Conservation (phyloP, 2,113 vertebrate genomes). For the Macaca mulatta region DNA sequence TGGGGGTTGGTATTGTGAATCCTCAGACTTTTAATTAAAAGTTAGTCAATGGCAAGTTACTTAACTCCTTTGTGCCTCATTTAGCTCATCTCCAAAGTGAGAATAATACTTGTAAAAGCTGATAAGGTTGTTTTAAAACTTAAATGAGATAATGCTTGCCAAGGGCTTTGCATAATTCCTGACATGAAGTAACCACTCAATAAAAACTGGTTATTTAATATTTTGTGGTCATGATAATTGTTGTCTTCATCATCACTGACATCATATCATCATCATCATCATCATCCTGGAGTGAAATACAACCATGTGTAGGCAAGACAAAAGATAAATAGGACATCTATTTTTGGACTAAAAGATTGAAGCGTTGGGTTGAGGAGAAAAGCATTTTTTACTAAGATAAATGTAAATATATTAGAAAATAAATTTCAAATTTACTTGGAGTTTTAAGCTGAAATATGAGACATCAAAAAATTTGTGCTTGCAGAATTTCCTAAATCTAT, state of each 20-base stretch:
- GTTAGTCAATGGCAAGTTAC: not conserved
- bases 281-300: not conserved
- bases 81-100: not conserved
- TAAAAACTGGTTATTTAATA: not conserved
- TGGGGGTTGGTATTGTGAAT: not conserved
- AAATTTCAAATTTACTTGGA: not conserved
- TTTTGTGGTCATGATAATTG: not conserved
- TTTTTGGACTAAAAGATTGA: not conserved
- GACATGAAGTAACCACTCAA: not conserved
- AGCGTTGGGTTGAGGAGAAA: not conserved
- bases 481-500: not conserved
- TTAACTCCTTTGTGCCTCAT: not conserved
- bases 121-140: not conserved
- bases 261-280: not conserved
- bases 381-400: slow-evolving; percentile 30
- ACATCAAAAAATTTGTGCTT: not conserved
- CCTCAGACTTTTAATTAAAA: not conserved
- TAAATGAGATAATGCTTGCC: not conserved
- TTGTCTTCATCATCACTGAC: not conserved
- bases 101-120: not conserved
- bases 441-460: slow-evolving; percentile 12
- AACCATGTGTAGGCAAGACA: not conserved
- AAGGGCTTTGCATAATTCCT: not conserved
- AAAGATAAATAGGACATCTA: not conserved
- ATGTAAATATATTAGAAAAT: not conserved